phyloP scores from a whole-genome alignment of 2,113 vertebrate species.

The Addax nasomaculatus region DNA sequence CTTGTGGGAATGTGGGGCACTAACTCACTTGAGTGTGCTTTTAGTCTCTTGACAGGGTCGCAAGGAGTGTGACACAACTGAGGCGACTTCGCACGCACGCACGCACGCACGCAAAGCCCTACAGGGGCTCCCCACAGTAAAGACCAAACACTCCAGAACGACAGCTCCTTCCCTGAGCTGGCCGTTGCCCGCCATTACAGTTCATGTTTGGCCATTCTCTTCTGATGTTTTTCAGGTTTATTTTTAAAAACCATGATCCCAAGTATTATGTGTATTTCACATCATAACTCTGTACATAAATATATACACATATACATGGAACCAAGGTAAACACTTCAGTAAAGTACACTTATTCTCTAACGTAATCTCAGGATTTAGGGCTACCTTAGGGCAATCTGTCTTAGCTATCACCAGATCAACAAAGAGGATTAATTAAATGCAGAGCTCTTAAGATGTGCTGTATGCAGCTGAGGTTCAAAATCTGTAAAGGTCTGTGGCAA shows the following conservation, averaged over 20 bases:
- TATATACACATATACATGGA: not conserved
- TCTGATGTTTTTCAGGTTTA: not conserved
- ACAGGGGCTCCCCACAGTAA: not conserved
- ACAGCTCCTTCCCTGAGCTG: not conserved
- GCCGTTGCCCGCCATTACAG: not conserved
- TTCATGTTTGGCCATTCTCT: not conserved
- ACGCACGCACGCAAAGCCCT: fast-evolving
- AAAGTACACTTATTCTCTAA: not conserved
- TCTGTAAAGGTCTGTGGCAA: not conserved
- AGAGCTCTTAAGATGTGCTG: not conserved
- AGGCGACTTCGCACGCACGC: fast-evolving
- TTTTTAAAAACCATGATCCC: not conserved
- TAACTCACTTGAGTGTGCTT: no score
- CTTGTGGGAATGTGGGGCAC: fast-evolving
- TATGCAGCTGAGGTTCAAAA: not conserved
- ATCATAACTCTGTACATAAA: not conserved
- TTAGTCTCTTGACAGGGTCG: no score
- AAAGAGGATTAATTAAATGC: not conserved
- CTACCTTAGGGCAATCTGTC: not conserved
- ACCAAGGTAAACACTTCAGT: not conserved
- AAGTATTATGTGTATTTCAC: no score
- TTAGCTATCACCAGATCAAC: not conserved
- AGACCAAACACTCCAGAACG: not conserved
- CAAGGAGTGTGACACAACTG: not conserved
- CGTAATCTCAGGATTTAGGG: not conserved